Conservation (phyloP, 2,888 invertebrate species). For the Tridacna crocea region DNA sequence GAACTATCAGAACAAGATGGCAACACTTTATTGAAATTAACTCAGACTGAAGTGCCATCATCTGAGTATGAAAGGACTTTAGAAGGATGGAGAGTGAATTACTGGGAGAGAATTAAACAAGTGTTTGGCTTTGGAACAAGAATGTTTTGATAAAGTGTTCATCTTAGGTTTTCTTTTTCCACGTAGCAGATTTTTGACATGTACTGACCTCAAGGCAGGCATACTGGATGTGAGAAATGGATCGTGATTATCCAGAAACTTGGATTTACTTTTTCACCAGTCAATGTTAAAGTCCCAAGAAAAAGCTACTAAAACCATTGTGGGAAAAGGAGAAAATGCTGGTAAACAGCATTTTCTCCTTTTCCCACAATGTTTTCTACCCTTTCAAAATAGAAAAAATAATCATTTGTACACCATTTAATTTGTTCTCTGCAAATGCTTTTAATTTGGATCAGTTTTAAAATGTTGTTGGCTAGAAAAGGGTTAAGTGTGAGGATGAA, state of each 20-base stretch:
- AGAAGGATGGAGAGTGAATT: conserved; percentile 94
- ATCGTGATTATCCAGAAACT: too few relatives aligned
- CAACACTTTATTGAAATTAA: conserved; percentile 92
- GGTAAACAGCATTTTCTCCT: neutral
- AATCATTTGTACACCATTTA: too few relatives aligned
- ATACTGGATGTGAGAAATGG: too few relatives aligned
- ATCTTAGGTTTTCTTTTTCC: neutral
- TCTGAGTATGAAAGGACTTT: conserved; percentile 90
- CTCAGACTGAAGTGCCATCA: conserved; percentile 93
- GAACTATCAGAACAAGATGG: conserved; percentile 94
- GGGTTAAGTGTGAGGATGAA: too few relatives aligned
- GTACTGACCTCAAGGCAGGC: too few relatives aligned
- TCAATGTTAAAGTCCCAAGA: neutral
- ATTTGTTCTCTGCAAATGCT: too few relatives aligned
- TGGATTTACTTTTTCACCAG: too few relatives aligned
- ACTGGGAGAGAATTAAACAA: conserved; percentile 97
- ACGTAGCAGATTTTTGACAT: too few relatives aligned
- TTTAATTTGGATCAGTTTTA: too few relatives aligned
- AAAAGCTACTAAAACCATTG: neutral
- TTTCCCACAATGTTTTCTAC: neutral
- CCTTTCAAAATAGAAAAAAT: neutral
- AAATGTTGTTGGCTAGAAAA: too few relatives aligned
- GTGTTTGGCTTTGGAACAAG: conserved; percentile 93
- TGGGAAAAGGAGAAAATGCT: neutral
- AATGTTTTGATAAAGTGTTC: conserved; percentile 80